phyloP scores from a whole-genome alignment of 2,888 invertebrate genomes.

The Euphydryas editha region DNA sequence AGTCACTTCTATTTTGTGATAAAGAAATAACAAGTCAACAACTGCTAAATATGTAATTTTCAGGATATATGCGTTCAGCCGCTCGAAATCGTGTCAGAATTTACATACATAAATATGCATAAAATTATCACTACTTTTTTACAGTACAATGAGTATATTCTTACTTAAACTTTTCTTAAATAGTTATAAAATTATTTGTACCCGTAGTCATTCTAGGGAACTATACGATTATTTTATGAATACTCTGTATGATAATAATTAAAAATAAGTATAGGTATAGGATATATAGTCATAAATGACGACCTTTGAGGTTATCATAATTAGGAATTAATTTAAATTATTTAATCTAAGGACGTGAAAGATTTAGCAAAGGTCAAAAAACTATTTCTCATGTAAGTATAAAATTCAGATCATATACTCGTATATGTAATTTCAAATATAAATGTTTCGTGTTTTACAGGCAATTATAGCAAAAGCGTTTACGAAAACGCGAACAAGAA shows the following conservation, averaged over 20 bases:
- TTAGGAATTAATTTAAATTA: neutral
- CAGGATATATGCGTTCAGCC: conserved; percentile 25
- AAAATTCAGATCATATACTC: neutral
- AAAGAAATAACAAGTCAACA: conserved; percentile 15
- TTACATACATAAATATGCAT: conserved; percentile 28
- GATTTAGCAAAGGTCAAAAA: neutral
- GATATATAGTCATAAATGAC: neutral
- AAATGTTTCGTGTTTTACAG: conserved; percentile 21
- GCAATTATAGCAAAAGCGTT: conserved; percentile 25
- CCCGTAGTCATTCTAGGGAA: neutral
- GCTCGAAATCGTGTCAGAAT: conserved; percentile 25
- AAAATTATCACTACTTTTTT: neutral
- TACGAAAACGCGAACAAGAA: conserved; percentile 15
- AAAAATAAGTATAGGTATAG: no score
- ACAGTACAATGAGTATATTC: neutral
- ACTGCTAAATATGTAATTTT: conserved; percentile 22
- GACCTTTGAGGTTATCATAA: neutral
- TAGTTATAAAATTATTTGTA: neutral
- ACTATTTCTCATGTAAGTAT: neutral
- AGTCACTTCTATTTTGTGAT: conserved; percentile 4
- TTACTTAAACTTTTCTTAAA: neutral
- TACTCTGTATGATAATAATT: no score
- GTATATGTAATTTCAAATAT: conserved; percentile 39
- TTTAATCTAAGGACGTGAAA: neutral
- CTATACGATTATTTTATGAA: neutral